Conservation (phyloP, 1,140 invertebrate species). For the Papilio polytes region DNA sequence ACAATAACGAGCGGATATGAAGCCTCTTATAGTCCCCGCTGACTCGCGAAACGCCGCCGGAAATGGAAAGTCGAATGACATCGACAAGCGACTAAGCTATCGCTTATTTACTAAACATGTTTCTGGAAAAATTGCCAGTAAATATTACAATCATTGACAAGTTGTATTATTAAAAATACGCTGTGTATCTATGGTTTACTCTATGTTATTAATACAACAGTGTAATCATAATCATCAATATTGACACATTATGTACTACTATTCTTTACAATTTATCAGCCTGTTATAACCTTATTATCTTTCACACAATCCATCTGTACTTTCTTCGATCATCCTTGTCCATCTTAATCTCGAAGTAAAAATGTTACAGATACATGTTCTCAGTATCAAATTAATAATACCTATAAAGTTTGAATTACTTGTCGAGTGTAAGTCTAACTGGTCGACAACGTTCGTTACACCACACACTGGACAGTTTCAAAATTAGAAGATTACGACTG, state of each 20-base stretch:
- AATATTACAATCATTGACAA: background rate
- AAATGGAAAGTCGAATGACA: conserved; percentile 19
- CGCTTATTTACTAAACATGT: background rate
- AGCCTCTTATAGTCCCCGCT: conserved; percentile 3
- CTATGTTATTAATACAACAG: background rate
- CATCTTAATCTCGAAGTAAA: background rate
- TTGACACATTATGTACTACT: too few species aligned
- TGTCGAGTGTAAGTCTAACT: background rate
- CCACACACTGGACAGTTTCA: background rate
- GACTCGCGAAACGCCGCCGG: background rate
- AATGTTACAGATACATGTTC: too few species aligned
- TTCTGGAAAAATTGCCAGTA: background rate
- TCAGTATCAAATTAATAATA: background rate
- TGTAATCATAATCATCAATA: background rate
- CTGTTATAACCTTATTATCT: too few species aligned
- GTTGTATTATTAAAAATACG: background rate
- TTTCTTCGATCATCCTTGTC: background rate
- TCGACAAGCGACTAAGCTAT: background rate
- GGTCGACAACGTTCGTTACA: background rate
- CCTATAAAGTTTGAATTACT: background rate
- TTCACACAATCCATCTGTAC: background rate
- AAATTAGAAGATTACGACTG: background rate
- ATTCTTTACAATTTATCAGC: too few species aligned
- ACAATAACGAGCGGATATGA: conserved; percentile 4
- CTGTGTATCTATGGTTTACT: too few species aligned